Evolutionary conservation across 2,888 invertebrate species (phyloP), one percentile per base, ranked within the genome.

Genomic region (Drosophila infuscata): DNA sequence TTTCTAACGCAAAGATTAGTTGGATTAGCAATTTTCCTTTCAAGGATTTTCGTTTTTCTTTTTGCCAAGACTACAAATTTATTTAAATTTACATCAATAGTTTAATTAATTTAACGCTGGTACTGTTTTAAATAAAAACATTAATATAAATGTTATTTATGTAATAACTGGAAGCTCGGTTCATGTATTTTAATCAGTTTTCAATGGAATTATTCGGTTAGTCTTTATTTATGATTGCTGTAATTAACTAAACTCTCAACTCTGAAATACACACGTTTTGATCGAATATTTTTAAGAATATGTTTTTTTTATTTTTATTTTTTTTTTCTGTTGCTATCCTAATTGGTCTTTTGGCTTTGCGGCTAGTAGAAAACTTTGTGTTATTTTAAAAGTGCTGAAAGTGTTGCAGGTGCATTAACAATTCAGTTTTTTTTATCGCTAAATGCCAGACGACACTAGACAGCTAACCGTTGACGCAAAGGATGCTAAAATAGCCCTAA

Each of bases 1-100:
- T 62, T 52, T 60, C 33, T 35, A n/a, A 46, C 35, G 43, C 51
- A 20, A 38, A 62, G 61, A 67, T 73, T 73, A 74, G 62, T 48
- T 48, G 60, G 52, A 46, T 25, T 61, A 32, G 54, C 51, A 3
- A n/a, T 30, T 17, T 17, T 51, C 5, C 6, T 17, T n/a, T 51
- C 11, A 5, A 11, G 3, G 30, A 30, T 49, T 49, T 15, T 49
- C 11, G 3, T 49, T 29, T 17, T 5, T 9, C 5, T 11, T 3
- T 11, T 9, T n/a, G 12, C 12, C 46, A 12, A 17, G 25, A 46
- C 25, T 12, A 46, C 15, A 25, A 25, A 4, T 15, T 4, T 0
- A 15, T 25, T 46, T 15, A 0, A 25, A 15, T 8, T 46, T 25
- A 8, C 46, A 15, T 4, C 20, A 46, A 46, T 25, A 46, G 15